phyloP scores from a whole-genome alignment of 2,797 vertebrate species.

The Onychomys torridus region DNA sequence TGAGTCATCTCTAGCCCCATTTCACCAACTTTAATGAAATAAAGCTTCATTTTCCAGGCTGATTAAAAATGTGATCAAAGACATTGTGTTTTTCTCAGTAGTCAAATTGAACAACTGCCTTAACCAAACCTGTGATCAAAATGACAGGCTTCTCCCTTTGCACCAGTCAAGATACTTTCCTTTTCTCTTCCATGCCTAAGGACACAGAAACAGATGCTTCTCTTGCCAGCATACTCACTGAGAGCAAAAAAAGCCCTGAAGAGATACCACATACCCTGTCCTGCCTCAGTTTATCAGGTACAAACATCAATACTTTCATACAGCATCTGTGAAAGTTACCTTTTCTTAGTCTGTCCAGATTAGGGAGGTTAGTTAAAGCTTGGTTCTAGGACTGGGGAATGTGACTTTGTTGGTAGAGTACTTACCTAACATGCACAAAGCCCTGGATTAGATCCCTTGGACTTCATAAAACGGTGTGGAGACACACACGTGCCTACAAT shows the following conservation, averaged over 20 bases:
- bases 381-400: neutral
- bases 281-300: slow-evolving; percentile 92
- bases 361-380: neutral
- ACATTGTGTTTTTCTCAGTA: neutral
- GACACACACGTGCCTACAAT: neutral
- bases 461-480: neutral
- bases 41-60: neutral
- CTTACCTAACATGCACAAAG: neutral
- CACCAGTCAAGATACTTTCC: neutral
- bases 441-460: neutral
- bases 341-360: neutral
- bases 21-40: neutral
- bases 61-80: neutral
- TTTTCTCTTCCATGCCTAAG: slow-evolving; percentile 79
- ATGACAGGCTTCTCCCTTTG: neutral
- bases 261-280: slow-evolving; percentile 86
- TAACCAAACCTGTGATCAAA: neutral
- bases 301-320: neutral
- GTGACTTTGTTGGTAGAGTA: neutral
- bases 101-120: neutral
- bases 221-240: slow-evolving; percentile 80
- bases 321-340: neutral
- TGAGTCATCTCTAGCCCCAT: neutral
- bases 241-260: slow-evolving; percentile 58
- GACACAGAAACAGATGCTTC: slow-evolving; percentile 87